Evolutionary conservation across 2,888 invertebrate genomes (phyloP), one percentile per base, ranked within the genome.

Genomic region (Proisotoma minuta): DNA sequence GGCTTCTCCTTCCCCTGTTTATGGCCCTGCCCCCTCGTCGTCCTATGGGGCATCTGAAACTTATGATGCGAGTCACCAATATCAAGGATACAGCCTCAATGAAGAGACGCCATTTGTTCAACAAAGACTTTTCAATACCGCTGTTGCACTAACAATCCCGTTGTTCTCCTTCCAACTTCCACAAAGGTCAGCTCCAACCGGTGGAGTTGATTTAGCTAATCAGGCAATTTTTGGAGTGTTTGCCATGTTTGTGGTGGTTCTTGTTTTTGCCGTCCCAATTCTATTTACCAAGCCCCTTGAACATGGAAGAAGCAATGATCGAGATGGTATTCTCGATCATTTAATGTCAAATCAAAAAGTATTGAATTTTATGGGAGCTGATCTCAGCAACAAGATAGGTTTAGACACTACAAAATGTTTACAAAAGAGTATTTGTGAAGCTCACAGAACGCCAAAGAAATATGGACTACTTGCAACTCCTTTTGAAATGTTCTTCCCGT

Each of bases 401-500:
- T 53, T 73, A 49, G 71, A 73, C 50, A 63, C 69, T 23, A 60
- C 69, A 2, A 70, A 69, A 50, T 73, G 73, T 51, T 59, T 73
- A 8, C 69, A 72, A 58, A 73, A 72, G 59, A 69, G 69, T 3
- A 73, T 73, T 62, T 73, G 73, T 53, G 71, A 73, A 53, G 72
- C 73, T 49, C 69, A 72, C 39, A 54, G 69, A 15, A 48, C 58
- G 20, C 72, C 73, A 1, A 66, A 71, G 57, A 70, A 69, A 64
- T 73, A 71, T 34, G 73, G 73, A 56, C 56, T 73, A 56, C 58
- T 73, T 43, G 67, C 69, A 18, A 62, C 66, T 28, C 73, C 73
- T 8, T 72, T 73, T 66, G 65, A 69, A 54, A 71, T 73, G 63
- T 73, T 73, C 59, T 73, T 73, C 65, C 73, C 73, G 72, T 72